These are phyloP conservation scores for Botrylloides violaceus DNA, from an alignment of 23 tunicate species.

Conservation along the genomic window DNA sequence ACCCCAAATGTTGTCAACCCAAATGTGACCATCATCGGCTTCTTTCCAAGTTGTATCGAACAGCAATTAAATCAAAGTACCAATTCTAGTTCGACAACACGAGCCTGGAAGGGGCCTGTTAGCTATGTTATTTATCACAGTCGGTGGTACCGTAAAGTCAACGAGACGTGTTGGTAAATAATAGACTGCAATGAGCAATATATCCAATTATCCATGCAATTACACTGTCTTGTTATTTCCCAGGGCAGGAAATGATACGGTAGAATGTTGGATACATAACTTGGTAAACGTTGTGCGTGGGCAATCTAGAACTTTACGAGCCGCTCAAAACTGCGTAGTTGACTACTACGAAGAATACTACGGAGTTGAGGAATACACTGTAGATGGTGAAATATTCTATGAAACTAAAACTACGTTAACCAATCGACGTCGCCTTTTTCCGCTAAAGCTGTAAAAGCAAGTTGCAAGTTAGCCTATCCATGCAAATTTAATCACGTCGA, in stretches of 20 bases:
- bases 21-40: not conserved
- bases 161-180: not conserved
- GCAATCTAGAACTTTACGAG: conserved; percentile 2
- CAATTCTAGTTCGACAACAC: not conserved
- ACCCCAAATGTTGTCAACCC: not conserved
- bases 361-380: not conserved
- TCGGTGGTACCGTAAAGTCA: conserved; percentile 7
- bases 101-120: conserved; percentile 1
- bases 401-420: too few relatives aligned
- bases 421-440: too few relatives aligned
- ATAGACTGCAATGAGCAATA: not conserved
- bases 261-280: conserved; percentile 13
- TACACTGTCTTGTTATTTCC: too few relatives aligned
- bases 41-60: conserved; percentile 11
- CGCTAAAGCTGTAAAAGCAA: too few relatives aligned
- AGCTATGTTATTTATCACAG: conserved; percentile 15
- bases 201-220: too few relatives aligned
- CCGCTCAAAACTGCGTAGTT: conserved; percentile 7
- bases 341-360: conserved; percentile 9
- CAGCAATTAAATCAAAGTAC: not conserved
- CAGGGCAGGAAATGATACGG: conserved; percentile 16
- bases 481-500: too few relatives aligned
- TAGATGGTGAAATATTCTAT: too few relatives aligned
- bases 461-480: too few relatives aligned
- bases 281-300: conserved; percentile 2